Conservation (phyloP, 2,113 vertebrate species). For the Nycticorax nycticorax region DNA sequence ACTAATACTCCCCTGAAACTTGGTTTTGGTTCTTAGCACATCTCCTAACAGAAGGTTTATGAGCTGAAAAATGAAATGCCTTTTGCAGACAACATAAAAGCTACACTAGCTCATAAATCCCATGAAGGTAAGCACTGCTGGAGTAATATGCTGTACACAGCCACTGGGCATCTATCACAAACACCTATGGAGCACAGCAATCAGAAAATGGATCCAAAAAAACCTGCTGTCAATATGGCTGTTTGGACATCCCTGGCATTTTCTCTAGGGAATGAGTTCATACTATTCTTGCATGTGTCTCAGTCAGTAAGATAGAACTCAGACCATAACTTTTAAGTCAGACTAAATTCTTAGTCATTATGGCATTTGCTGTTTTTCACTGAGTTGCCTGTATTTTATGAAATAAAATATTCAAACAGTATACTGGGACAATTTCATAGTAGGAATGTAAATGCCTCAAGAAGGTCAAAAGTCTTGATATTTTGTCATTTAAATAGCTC, state of each 20-base stretch:
- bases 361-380: not conserved
- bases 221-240: not conserved
- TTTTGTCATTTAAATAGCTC: not conserved
- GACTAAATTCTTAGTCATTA: not conserved
- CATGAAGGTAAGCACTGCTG: not conserved
- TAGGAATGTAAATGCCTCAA: not conserved
- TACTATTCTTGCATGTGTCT: not conserved
- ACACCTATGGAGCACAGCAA: not conserved
- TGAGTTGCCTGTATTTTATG: not conserved
- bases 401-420: not conserved
- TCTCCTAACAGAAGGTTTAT: constrained; percentile 6
- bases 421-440: not conserved
- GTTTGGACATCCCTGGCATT: not conserved
- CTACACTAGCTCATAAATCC: not conserved
- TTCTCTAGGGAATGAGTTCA: not conserved
- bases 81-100: constrained; percentile 39
- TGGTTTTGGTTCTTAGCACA: not conserved
- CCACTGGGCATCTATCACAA: not conserved
- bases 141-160: not conserved
- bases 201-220: not conserved
- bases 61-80: not conserved
- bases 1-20: not conserved
- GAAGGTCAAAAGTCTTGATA: not conserved
- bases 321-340: not conserved
- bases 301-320: not conserved